A percentile compares a stretch with the other conserved stretches of the same genome.
Evolutionary conservation across 2,113 vertebrate genomes (phyloP).

Genomic region (Ameiurus melas): DNA sequence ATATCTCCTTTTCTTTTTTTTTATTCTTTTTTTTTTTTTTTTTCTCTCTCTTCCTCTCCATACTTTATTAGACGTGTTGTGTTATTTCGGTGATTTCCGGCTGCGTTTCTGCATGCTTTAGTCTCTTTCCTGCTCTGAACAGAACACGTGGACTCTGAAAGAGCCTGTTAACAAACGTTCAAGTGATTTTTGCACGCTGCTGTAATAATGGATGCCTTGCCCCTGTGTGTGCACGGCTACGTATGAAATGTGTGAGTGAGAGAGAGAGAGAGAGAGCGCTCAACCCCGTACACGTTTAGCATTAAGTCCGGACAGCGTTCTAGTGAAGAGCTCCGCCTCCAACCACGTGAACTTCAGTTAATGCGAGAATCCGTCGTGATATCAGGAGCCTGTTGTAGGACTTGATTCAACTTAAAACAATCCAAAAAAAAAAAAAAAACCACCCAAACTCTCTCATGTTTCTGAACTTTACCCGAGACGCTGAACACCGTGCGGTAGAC

Average conservation of each 20-base stretch:
- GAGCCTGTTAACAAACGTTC: not conserved
- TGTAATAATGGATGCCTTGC: not conserved
- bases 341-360: not conserved
- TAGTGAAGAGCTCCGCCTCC: not conserved
- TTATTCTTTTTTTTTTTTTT: not conserved
- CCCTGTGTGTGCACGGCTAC: not conserved
- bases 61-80: not conserved
- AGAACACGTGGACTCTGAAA: not conserved
- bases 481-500: not conserved
- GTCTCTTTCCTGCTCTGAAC: not conserved
- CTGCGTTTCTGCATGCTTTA: not conserved
- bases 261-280: not conserved
- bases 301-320: not conserved
- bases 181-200: not conserved
- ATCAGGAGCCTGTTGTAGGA: not conserved
- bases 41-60: not conserved
- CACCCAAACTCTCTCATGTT: not conserved
- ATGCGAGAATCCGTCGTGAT: not conserved
- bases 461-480: not conserved
- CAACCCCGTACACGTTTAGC: not conserved
- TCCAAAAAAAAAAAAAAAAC: not conserved
- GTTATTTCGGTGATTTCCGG: not conserved
- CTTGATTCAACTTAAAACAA: not conserved
- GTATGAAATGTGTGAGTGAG: not conserved
- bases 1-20: not conserved